phyloP scores from a whole-genome alignment of 2,888 invertebrate species.

The Tortricodes alternella region DNA sequence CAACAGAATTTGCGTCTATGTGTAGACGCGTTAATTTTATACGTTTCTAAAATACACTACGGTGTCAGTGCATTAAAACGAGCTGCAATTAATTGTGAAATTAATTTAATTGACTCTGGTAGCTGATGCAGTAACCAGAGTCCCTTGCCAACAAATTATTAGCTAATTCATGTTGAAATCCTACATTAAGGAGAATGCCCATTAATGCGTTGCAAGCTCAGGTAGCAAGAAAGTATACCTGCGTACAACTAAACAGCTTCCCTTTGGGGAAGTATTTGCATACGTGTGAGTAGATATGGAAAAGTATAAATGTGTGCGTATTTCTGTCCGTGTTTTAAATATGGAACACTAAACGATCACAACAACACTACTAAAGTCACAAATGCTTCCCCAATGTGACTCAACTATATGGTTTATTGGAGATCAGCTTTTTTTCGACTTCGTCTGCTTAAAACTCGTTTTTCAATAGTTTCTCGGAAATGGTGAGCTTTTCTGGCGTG shows the following conservation, averaged over 20 bases:
- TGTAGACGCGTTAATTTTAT: too few species aligned
- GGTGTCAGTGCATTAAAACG: background rate
- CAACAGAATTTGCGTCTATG: background rate
- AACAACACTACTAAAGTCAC: too few species aligned
- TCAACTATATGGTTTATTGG: too few species aligned
- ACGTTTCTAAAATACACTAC: background rate
- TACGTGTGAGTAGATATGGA: too few species aligned
- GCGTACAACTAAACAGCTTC: background rate
- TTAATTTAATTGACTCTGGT: constrained; percentile 7
- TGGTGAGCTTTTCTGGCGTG: too few species aligned
- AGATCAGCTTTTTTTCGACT: background rate
- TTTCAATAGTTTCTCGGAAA: too few species aligned
- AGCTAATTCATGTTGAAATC: background rate
- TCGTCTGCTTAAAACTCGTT: too few species aligned
- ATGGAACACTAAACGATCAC: too few species aligned
- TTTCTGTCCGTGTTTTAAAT: too few species aligned
- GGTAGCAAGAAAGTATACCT: constrained; percentile 1
- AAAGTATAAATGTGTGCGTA: too few species aligned
- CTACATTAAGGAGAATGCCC: constrained; percentile 2
- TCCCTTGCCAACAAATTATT: constrained; percentile 18
- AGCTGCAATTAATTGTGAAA: constrained; percentile 11
- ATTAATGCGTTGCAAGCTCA: background rate
- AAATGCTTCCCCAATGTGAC: too few species aligned
- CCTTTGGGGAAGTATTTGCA: too few species aligned
- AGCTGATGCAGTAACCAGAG: background rate